Evolutionary conservation across 2,888 invertebrate species (phyloP).

Genomic region (Pollenia griseotomentosa): DNA sequence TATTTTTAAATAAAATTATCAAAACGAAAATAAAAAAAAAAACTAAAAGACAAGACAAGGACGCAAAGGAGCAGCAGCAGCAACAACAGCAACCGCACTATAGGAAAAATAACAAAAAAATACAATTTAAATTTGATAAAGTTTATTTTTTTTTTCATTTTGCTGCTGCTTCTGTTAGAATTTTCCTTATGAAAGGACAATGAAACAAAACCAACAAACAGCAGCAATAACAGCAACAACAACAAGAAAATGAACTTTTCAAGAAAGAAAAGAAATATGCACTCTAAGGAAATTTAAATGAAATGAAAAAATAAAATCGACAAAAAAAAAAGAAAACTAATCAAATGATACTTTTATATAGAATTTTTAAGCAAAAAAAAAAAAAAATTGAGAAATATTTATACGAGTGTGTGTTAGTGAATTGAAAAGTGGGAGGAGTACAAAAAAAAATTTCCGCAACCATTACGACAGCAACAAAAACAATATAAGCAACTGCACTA

Average conservation of each 20-base stretch:
- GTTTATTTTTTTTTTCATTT: conserved; percentile 42
- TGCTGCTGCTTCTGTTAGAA: conserved; percentile 21
- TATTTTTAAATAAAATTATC: conserved; percentile 68
- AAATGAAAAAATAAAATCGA: conserved; percentile 67
- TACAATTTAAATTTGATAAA: conserved; percentile 72
- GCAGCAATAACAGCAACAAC: conserved; percentile 63
- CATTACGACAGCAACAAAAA: conserved; percentile 66
- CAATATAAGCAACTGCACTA: conserved; percentile 42
- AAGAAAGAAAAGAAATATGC: conserved; percentile 72
- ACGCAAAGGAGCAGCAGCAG: conserved; percentile 64
- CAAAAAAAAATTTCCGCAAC: conserved; percentile 72
- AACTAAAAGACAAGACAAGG: conserved; percentile 67
- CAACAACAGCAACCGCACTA: conserved; percentile 53
- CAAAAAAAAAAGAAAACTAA: conserved; percentile 71
- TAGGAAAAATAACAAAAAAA: conserved; percentile 28
- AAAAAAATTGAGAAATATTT: neutral
- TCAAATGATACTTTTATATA: conserved; percentile 73
- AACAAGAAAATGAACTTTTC: conserved; percentile 69
- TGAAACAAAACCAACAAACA: conserved; percentile 59
- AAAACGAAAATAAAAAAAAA: conserved; percentile 29
- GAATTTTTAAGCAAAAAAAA: conserved; percentile 25
- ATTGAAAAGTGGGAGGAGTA: conserved; percentile 75
- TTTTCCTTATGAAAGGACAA: conserved; percentile 65
- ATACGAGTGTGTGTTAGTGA: conserved; percentile 65
- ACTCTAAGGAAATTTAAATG: conserved; percentile 76